A percentile compares a stretch with the other conserved stretches of the same genome.
These are phyloP conservation scores for Enteromius trimaculatus DNA, from an alignment of 2,797 vertebrate species.

Conservation along the genomic window DNA sequence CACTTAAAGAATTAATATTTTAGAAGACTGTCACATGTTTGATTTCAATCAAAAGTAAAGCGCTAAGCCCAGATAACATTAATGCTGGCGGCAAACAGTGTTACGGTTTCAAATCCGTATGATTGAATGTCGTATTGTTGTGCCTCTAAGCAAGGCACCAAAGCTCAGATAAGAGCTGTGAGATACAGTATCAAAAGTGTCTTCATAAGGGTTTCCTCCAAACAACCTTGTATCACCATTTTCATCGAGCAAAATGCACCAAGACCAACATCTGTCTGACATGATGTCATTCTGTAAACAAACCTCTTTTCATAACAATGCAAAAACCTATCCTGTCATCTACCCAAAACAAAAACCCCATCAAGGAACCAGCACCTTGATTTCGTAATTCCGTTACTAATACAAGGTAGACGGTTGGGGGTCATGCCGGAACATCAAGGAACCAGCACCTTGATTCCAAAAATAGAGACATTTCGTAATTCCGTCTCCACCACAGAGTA, in stretches of 20 bases:
- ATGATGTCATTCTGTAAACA: slow-evolving; percentile 61
- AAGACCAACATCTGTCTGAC: slow-evolving; percentile 52
- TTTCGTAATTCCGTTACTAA: background rate
- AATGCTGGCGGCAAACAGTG: slow-evolving; percentile 11
- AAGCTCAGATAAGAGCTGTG: slow-evolving; percentile 46
- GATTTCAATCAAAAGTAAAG: background rate
- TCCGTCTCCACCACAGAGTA: background rate
- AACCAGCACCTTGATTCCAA: slow-evolving; percentile 1
- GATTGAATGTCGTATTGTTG: slow-evolving; percentile 43
- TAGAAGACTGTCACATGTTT: slow-evolving; percentile 8
- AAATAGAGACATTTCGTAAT: slow-evolving; percentile 26
- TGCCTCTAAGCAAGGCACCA: slow-evolving; percentile 53
- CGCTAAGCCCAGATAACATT: slow-evolving; percentile 36
- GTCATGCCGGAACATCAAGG: background rate
- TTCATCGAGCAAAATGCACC: slow-evolving; percentile 24
- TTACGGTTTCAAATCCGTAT: slow-evolving; percentile 39
- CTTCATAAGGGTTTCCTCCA: slow-evolving; percentile 57
- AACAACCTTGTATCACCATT: slow-evolving; percentile 44
- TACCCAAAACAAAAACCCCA: background rate
- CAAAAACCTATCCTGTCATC: background rate
- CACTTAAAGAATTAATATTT: background rate
- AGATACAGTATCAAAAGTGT: slow-evolving; percentile 52
- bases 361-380: slow-evolving; percentile 11
- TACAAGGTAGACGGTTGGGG: background rate
- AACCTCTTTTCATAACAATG: background rate